Evolutionary conservation across 2,797 vertebrate genomes (phyloP), one percentile per base, ranked within the genome.

Genomic region (Pristis pectinata): DNA sequence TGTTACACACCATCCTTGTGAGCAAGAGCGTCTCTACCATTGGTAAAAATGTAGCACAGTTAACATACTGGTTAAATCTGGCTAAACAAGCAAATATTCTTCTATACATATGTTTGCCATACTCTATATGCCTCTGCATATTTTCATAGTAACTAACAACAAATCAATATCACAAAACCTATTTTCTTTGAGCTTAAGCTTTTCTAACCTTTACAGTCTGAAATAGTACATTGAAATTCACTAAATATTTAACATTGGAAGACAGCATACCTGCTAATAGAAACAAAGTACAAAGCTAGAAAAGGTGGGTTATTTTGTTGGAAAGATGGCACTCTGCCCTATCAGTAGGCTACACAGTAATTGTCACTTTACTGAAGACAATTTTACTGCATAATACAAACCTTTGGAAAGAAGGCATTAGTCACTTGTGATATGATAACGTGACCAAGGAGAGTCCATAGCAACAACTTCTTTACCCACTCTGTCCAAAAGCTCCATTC

Each of bases 401-500:
- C 99, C 98, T 98, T 97, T 79, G 97, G 97, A 61, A 96, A 94
- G 72, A 97, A 97, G 92, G 97, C 53, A 67, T 95, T 96, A 89
- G 97, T 97, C 77, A 98, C 80, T 93, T 98, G 98, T 1, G 99
- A 99, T 93, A 98, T 95, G 1, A 97, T 92, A 0, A 97, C 95
- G 61, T 99, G 99, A 95, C 98, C 98, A 94, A 97, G 96, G 94
- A 99, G 97, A 95, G 98, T 98, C 98, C 98, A 98, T 1, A 97
- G 95, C 94, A 99, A 96, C 95, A 95, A 97, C 74, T 95, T 97
- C 95, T 97, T 98, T 22, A 97, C 98, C 98, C 98, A 99, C 94
- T 98, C 97, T 19, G 97, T 98, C 99, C 99, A 99, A 96, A 99
- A 99, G 96, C 96, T 98, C 99, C 99, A 99, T 95, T 99, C 99